Evolutionary conservation across 2,888 invertebrate genomes (phyloP).

Genomic region (Flabesymbios commensalis): DNA sequence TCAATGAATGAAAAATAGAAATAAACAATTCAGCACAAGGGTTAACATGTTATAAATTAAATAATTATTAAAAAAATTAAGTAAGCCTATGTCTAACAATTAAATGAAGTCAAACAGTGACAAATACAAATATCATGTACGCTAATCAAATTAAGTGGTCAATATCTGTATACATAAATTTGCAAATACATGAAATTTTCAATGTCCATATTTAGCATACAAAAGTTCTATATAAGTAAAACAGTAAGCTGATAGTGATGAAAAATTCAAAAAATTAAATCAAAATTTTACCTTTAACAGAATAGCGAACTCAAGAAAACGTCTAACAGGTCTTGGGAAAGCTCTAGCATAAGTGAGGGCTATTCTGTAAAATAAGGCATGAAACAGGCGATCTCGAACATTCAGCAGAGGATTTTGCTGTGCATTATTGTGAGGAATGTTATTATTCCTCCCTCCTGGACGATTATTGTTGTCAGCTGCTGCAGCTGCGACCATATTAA

Average conservation of each 20-base stretch:
- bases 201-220: no score
- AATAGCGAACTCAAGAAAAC: conserved; percentile 82
- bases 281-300: conserved; percentile 71
- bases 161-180: no score
- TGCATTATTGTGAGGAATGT: conserved; percentile 17
- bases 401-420: conserved; percentile 54
- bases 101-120: not conserved
- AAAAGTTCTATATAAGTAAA: no score
- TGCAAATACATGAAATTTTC: no score
- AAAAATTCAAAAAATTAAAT: not conserved
- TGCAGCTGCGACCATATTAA: conserved; percentile 9
- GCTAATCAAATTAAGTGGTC: no score
- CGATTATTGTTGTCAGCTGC: conserved; percentile 16
- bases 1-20: no score
- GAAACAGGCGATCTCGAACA: conserved; percentile 88
- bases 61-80: not conserved
- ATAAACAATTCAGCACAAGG: no score
- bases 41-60: not conserved
- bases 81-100: not conserved
- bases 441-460: conserved; percentile 5
- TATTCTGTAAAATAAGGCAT: conserved; percentile 88
- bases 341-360: conserved; percentile 89
- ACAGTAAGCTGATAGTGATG: no score
- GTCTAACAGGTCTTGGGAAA: conserved; percentile 78
- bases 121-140: no score